Evolutionary conservation across 2,888 invertebrate genomes (phyloP), one percentile per base, ranked within the genome.

Genomic region (Diaperis boleti): DNA sequence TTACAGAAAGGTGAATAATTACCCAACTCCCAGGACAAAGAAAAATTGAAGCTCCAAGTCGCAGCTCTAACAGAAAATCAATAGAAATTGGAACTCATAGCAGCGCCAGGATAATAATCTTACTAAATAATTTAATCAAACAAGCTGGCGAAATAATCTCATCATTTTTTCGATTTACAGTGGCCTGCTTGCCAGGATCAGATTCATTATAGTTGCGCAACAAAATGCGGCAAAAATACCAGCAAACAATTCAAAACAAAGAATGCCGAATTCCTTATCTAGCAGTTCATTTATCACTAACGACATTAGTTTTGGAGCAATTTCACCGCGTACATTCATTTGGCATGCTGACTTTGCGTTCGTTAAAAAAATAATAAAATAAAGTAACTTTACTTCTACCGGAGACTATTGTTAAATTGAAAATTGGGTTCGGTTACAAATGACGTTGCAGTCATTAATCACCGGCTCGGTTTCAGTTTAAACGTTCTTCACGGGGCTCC

Each of bases 361-460:
- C 20, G 20, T 49, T 35, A 20, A 49, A 56, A 56, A 56, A 56
- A 52, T 45, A 35, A 56, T 56, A 39, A 56, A 56, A 33, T 35
- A 45, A 56, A 35, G 37, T 35, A 18, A 35, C 39, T 31, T 17
- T 31, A 35, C 39, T 31, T 17, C 18, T 7, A 8, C 35, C 15
- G 7, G 7, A 6, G 39, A 17, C 45, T 37, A 35, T 56, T 56
- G 56, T 56, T 45, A 56, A 56, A 56, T 56, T 56, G 44, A 37
- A 56, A 45, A 56, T 45, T 56, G 56, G 37, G 33, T 18, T 22
- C 20, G 45, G 56, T 56, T 56, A 44, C 56, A 56, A 56, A 45
- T 35, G 35, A 45, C 56, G 37, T 7, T 41, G 44, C 13, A 44
- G 29, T 45, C 56, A 56, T 56, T 56, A 56, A 56, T 56, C 56